Percentiles rank a stretch among this genome's conserved stretches.
Evolutionary conservation across 2,797 vertebrate genomes (phyloP).

Genomic region (Takifugu rubripes): DNA sequence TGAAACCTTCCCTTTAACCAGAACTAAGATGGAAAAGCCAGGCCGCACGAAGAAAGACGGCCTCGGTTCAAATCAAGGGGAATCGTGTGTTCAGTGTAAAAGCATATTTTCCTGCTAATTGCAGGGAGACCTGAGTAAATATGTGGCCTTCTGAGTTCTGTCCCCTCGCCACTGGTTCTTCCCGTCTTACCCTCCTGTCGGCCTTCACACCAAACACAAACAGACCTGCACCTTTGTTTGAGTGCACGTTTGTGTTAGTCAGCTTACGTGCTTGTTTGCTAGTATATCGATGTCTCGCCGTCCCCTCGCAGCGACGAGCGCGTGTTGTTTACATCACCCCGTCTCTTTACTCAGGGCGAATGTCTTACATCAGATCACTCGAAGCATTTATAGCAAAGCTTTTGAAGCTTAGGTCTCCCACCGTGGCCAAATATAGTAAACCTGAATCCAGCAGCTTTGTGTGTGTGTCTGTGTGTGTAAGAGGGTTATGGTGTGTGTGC

Average conservation of each 20-base stretch:
- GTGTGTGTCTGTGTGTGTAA: conserved; percentile 22
- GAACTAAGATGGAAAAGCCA: not conserved
- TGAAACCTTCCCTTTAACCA: not conserved
- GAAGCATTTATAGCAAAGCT: conserved; percentile 69
- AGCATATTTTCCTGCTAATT: not conserved
- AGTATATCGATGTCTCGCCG: conserved; percentile 13
- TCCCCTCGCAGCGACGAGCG: conserved; percentile 21
- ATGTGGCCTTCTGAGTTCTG: too few relatives aligned
- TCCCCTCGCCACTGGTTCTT: too few relatives aligned
- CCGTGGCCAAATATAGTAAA: conserved; percentile 74
- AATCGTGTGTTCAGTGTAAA: not conserved
- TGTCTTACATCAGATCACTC: conserved; percentile 67
- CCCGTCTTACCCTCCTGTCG: not conserved
- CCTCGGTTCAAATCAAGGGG: not conserved
- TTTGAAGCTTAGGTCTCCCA: conserved; percentile 71
- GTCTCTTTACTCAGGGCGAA: conserved; percentile 38
- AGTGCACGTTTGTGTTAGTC: conserved; percentile 3
- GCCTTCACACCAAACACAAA: conserved; percentile 25
- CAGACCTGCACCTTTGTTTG: conserved; percentile 21
- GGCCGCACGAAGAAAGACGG: too few relatives aligned
- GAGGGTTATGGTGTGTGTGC: conserved; percentile 2
- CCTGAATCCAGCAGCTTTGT: conserved; percentile 48
- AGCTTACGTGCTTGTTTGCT: conserved; percentile 1
- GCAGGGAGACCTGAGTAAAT: too few relatives aligned
- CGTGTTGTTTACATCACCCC: conserved; percentile 57